A percentile compares a stretch with the other conserved stretches of the same genome.
Evolutionary conservation across 2,797 vertebrate genomes (phyloP).

Genomic region (Notamacropus eugenii): DNA sequence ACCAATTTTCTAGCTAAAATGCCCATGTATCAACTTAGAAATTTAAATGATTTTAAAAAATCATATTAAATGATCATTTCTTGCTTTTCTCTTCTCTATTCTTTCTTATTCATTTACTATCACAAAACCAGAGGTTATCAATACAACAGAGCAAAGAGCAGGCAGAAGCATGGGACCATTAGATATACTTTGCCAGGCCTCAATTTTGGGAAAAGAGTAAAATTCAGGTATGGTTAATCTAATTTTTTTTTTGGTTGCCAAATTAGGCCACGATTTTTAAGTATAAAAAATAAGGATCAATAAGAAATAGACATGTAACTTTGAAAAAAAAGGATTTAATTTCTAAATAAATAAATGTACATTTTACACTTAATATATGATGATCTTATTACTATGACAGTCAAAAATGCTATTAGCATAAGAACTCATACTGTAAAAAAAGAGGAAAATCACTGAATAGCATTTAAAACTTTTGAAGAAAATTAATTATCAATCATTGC

Average conservation of each 20-base stretch:
- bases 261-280: neutral
- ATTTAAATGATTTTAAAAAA: too few relatives aligned
- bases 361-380: neutral
- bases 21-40: too few relatives aligned
- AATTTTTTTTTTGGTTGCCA: neutral
- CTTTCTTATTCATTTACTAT: neutral
- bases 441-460: slow-evolving; percentile 41
- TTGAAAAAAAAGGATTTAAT: neutral
- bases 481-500: neutral
- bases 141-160: neutral
- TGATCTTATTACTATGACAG: neutral
- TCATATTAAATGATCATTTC: too few relatives aligned
- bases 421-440: slow-evolving; percentile 31
- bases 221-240: neutral
- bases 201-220: neutral
- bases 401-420: slow-evolving; percentile 39
- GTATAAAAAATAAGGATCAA: neutral
- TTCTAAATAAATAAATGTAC: neutral
- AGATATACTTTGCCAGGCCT: neutral
- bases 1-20: too few relatives aligned
- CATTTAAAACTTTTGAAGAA: slow-evolving; percentile 27
- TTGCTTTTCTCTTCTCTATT: neutral
- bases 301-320: neutral
- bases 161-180: neutral
- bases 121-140: neutral